These are phyloP conservation scores for Apaloderma vittatum DNA, from an alignment of 2,113 vertebrate genomes.

Conservation along the genomic window DNA sequence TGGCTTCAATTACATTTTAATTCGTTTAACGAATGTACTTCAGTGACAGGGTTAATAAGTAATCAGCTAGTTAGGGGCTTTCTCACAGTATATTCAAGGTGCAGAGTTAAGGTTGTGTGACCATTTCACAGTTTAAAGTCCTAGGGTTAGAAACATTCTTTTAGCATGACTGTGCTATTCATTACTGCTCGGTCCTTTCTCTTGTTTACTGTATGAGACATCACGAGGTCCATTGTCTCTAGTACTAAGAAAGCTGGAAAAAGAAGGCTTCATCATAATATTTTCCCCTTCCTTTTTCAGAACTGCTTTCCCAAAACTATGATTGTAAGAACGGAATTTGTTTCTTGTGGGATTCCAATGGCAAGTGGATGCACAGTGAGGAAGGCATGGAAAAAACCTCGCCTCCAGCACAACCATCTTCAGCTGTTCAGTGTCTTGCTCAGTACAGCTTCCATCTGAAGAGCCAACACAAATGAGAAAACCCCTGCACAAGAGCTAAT, in stretches of 20 bases:
- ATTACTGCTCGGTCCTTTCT: neutral
- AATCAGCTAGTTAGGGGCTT: neutral
- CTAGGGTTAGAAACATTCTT: neutral
- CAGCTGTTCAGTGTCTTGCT: conserved; percentile 38
- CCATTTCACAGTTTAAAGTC: neutral
- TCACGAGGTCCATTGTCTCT: neutral
- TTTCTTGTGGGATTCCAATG: conserved; percentile 41
- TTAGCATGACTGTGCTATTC: neutral
- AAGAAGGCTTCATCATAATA: neutral
- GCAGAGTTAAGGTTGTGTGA: neutral
- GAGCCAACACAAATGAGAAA: conserved; percentile 45
- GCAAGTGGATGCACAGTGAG: neutral
- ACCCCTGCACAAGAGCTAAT: neutral
- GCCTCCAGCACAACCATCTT: conserved; percentile 11
- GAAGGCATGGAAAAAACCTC: neutral
- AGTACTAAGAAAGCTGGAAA: conserved; percentile 5
- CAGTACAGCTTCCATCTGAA: conserved; percentile 10
- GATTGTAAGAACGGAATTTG: conserved; percentile 3
- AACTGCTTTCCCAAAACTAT: neutral
- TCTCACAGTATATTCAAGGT: neutral
- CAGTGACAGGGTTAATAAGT: neutral
- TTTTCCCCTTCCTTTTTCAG: neutral
- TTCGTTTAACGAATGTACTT: neutral
- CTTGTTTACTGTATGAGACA: neutral
- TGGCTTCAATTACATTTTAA: neutral